Base-by-base conservation (phyloP, 2,888 invertebrate genomes). In the Nebria salina region DNA sequence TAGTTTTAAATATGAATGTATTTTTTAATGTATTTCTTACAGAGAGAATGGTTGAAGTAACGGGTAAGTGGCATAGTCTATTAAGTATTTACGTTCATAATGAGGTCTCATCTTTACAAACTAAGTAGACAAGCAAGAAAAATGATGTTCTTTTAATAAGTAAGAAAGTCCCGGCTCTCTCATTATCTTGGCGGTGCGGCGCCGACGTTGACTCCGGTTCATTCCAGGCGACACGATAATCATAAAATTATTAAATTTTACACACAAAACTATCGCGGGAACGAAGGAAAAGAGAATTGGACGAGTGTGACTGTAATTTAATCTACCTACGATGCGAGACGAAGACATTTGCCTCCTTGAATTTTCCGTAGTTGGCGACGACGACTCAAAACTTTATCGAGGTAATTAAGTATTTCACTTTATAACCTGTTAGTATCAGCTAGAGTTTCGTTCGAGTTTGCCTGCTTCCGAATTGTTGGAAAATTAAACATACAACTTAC, bases 361-460 rank as follows among this genome's bases (percentile, higher is more conserved):
- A 43, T 75, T 68, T 75, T 79, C 54, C 43, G 65, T 65, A 54
- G 26, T 68, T 64, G 70, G 26, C n/a, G 73, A 15, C 11, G 13
- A 73, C 41, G 41, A 41, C 73, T 70, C 64, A 72, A 80, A 80
- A 78, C 70, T 80, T 80, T 75, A 70, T 70, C 75, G 75, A 72
- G 75, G 75, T 80, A 80, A 80, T 80, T 80, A 80, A 80, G 80
- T 80, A 75, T 80, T 65, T 80, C 80, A 80, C 75, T 80, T 80
- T 80, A 80, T 72, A 75, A 75, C 80, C 80, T 75, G 54, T 54
- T 54, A 54, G 54, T 54, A 54, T 54, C 54, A 54, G 54, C 54
- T 8, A 54, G 64, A 72, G 72, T 68, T 70, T 75, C 73, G 75
- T 64, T 80, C 68, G 43, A 75, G 80, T 80, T 75, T 75, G 75